Evolutionary conservation across 2,888 invertebrate genomes (phyloP).

Genomic region (Sinhomidia bicolor): DNA sequence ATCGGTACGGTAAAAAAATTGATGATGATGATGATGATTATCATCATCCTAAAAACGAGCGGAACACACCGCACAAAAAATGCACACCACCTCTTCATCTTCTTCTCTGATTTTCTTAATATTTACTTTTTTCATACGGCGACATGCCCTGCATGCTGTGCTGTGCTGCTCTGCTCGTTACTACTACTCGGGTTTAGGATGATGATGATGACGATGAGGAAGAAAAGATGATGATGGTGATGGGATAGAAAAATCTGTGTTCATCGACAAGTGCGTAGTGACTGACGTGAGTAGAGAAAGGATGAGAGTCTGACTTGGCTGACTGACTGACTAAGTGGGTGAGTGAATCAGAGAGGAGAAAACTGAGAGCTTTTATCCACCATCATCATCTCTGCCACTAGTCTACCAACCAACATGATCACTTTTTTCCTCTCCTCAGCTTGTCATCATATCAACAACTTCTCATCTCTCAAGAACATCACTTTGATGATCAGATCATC

Average conservation of each 20-base stretch:
- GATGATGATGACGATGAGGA: neutral
- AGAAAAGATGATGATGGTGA: neutral
- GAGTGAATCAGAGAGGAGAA: slow-evolving; percentile 46
- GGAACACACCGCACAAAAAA: neutral
- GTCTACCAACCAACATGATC: too few relatives aligned
- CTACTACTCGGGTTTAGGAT: neutral
- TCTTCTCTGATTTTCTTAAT: neutral
- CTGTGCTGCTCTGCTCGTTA: neutral
- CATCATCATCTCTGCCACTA: neutral
- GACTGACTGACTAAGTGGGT: slow-evolving; percentile 64
- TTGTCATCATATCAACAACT: slow-evolving; percentile 60
- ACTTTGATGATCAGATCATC: slow-evolving; percentile 40
- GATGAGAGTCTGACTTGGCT: slow-evolving; percentile 64
- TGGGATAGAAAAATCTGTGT: too few relatives aligned
- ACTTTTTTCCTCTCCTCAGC: slow-evolving; percentile 48
- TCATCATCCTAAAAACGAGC: neutral
- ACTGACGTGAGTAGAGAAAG: slow-evolving; percentile 5
- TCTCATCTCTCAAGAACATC: slow-evolving; percentile 38
- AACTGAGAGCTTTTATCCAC: slow-evolving; percentile 69
- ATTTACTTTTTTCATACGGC: neutral
- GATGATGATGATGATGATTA: slow-evolving; percentile 1
- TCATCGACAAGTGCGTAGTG: neutral
- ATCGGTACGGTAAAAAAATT: neutral
- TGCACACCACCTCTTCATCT: neutral
- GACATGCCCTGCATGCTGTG: too few relatives aligned